Evolutionary conservation across 2,888 invertebrate species (phyloP).

Genomic region (Thelaira solivaga): DNA sequence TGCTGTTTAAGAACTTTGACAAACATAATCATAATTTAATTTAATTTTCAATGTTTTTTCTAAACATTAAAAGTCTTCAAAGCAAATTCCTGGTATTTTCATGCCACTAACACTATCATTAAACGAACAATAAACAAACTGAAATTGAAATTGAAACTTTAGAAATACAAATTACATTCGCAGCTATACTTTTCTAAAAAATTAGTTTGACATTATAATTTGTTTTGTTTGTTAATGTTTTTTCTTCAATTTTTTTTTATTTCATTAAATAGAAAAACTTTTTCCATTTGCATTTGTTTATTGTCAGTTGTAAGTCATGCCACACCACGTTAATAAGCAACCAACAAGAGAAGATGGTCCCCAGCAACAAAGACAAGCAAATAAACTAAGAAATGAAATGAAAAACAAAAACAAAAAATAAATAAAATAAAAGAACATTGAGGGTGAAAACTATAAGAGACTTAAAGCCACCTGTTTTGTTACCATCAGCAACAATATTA

Average conservation of each 20-base stretch:
- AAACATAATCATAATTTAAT: neutral
- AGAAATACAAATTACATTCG: constrained; percentile 30
- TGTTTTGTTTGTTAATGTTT: neutral
- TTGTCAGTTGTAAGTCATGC: constrained; percentile 53
- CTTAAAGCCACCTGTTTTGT: constrained; percentile 37
- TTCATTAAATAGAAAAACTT: constrained; percentile 52
- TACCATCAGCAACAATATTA: neutral
- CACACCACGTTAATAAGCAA: constrained; percentile 25
- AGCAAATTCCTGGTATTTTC: neutral
- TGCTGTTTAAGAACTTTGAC: too few species aligned
- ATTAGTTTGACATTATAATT: constrained; percentile 46
- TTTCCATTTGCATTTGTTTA: constrained; percentile 61
- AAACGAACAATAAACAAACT: constrained; percentile 5
- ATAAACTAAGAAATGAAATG: neutral
- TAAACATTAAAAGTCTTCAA: neutral
- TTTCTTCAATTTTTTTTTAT: neutral
- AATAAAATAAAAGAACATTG: neutral
- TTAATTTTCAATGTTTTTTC: constrained; percentile 16
- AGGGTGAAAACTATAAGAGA: neutral
- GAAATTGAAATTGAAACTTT: neutral
- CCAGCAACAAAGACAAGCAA: neutral
- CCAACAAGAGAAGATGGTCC: neutral
- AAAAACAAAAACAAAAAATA: neutral
- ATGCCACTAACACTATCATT: too few species aligned
- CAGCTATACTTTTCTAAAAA: constrained; percentile 23